These are phyloP conservation scores for Drosophila ohnishii DNA, from an alignment of 1,140 invertebrate species.

Conservation along the genomic window DNA sequence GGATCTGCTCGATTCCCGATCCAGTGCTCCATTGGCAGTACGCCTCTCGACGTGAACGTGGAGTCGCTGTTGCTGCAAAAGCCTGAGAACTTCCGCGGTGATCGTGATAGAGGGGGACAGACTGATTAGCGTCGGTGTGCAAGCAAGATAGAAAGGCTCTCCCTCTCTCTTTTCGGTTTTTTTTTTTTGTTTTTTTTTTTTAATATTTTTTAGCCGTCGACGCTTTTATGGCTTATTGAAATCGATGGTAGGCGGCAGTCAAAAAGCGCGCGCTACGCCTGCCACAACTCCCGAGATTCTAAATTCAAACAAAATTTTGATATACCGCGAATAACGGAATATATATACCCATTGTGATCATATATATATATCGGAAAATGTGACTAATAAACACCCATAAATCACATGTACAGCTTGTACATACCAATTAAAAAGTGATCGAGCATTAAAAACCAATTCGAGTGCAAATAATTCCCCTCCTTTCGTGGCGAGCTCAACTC, in stretches of 20 bases:
- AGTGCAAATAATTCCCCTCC: slow-evolving; percentile 61
- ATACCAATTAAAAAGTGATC: slow-evolving; percentile 78
- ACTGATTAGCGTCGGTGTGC: slow-evolving; percentile 16
- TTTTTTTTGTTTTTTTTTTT: slow-evolving; percentile 42
- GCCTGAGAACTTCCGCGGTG: slow-evolving; percentile 8
- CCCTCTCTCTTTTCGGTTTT: background rate
- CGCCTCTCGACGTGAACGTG: slow-evolving; percentile 39
- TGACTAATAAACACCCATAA: slow-evolving; percentile 28
- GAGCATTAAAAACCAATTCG: slow-evolving; percentile 74
- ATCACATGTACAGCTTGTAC: slow-evolving; percentile 31
- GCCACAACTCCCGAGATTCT: slow-evolving; percentile 29
- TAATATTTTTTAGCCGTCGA: slow-evolving; percentile 34
- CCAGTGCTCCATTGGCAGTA: slow-evolving; percentile 33
- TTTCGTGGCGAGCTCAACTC: slow-evolving; percentile 11
- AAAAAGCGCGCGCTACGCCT: slow-evolving; percentile 65
- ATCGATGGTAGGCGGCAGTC: slow-evolving; percentile 56
- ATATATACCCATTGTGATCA: background rate
- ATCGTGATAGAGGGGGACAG: slow-evolving; percentile 4
- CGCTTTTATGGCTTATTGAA: slow-evolving; percentile 74
- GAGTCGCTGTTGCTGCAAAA: slow-evolving; percentile 23
- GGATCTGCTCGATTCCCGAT: slow-evolving; percentile 4
- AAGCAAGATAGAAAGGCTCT: slow-evolving; percentile 20
- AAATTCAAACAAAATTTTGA: background rate
- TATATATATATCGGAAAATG: slow-evolving; percentile 44
- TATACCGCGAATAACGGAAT: too few species aligned